A percentile compares a stretch with the other conserved stretches of the same genome.
Evolutionary conservation across 2,888 invertebrate genomes (phyloP).

Genomic region (Eupeodes luniger): DNA sequence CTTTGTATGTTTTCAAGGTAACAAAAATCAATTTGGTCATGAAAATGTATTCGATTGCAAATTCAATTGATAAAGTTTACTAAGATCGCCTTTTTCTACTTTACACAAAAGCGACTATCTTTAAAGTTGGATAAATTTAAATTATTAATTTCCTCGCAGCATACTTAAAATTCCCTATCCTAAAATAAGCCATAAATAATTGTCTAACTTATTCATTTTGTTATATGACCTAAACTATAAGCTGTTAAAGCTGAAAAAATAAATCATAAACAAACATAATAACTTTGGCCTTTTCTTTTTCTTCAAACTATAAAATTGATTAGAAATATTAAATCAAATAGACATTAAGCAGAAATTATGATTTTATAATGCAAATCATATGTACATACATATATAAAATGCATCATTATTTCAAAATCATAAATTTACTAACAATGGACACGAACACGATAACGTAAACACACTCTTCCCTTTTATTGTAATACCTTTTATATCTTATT

Average conservation of each 20-base stretch:
- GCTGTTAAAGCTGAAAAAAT: not conserved
- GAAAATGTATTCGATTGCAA: no score
- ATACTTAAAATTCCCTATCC: no score
- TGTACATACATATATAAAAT: not conserved
- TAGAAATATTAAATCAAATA: not conserved
- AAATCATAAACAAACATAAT: not conserved
- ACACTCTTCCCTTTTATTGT: not conserved
- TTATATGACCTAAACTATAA: no score
- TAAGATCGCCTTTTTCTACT: no score
- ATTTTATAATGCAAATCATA: slow-evolving; percentile 9
- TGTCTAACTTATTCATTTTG: no score
- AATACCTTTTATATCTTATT: slow-evolving; percentile 6
- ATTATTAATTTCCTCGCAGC: no score
- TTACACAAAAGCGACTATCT: no score
- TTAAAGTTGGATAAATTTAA: no score
- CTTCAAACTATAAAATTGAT: not conserved
- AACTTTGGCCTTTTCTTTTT: not conserved
- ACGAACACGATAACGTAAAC: not conserved
- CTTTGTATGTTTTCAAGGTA: no score
- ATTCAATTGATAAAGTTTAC: no score
- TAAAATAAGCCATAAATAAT: no score
- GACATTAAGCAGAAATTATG: slow-evolving; percentile 1
- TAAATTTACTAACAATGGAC: slow-evolving; percentile 22
- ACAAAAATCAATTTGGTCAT: no score
- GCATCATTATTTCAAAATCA: slow-evolving; percentile 47